Base-by-base conservation (phyloP, 2,888 invertebrate species). In the Amphipoea oculea region DNA sequence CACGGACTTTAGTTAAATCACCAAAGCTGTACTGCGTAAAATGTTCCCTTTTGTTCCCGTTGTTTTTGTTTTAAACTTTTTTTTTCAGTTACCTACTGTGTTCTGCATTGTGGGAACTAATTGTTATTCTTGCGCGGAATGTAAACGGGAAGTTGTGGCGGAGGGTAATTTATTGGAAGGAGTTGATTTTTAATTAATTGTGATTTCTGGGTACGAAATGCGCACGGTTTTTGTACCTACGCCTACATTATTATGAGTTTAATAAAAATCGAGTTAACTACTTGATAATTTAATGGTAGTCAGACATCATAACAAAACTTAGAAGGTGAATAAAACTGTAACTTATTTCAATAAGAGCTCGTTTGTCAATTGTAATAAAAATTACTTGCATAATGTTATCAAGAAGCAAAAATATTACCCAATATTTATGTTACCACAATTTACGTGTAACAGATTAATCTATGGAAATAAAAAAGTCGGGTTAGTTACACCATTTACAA, bases 1-100 rank as follows among this genome's bases (percentile, higher is more conserved):
- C 88, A 86, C 88, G 88, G 88, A 88, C 88, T 89, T 88, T 90
- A 88, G 89, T 90, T 90, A 90, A 91, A 91, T 91, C 91, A 90
- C 89, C 89, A 83, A 83, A 86, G 86, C 85, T 85, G 86, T 85
- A 89, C 86, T 89, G 86, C 90, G 88, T 89, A 83, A 86, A 89
- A 90, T 87, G 81, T 86, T 85, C 76, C 77, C 75, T 84, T 89
- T 88, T 88, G 82, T 78, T 79, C 84, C 54, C 68, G 72, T 82
- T 82, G 81, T 83, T 89, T 79, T 82, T 79, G 65, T 79, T 57
- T n/a, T 79, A 78, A 78, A 76, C 77, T 84, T 82, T 86, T 76
- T 78, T 86, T 86, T 88, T 82, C 78, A 78, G 85, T 82, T 82
- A n/a, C n/a, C n/a, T n/a, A 73, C 73, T n/a, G 73, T 80, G 71